Evolutionary conservation across 2,888 invertebrate species (phyloP), one percentile per base, ranked within the genome.

Genomic region (Pecten maximus): DNA sequence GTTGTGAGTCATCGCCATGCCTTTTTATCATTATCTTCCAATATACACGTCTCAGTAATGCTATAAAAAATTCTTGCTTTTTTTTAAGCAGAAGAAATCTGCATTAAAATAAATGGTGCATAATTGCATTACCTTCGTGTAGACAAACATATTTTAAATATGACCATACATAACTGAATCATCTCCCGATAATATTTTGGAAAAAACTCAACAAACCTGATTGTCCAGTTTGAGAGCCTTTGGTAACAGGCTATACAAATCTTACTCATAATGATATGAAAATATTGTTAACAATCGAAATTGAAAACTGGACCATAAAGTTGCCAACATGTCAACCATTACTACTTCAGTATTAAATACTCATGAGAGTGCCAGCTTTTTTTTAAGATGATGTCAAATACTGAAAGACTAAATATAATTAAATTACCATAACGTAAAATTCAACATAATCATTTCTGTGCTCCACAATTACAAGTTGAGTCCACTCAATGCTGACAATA

Each of bases 71-170:
- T 35, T 74, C 74, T 74, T 0, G 28, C 6, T 28, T 28, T 28
- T 28, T 74, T 10, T 35, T 23, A 1, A 74, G 12, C 74, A 74
- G 74, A 74, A 74, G 74, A 74, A 74, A 74, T 74, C 74, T 35
- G 74, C 74, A 74, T 35, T 74, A 74, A 74, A 74, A 74, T 74
- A 74, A 74, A 74, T 74, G 74, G 74, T 35, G 15, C 74, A 74
- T 74, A 74, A 74, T 74, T 74, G 74, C 23, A 35, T 74, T 74
- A 74, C 74, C 35, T 74, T 35, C n/a, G 10, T n/a, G n/a, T 35
- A 28, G 74, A 74, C 16, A 74, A 74, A 74, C 74, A 8, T 74
- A 23, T 74, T 74, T 74, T 35, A 74, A 74, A 74, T 74, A 74
- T 8, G 8, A 35, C 28, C 74, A 35, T 2, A 16, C 74, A 10